Base-by-base conservation (phyloP, 2,113 vertebrate species). In the Ginglymostoma cirratum region DNA sequence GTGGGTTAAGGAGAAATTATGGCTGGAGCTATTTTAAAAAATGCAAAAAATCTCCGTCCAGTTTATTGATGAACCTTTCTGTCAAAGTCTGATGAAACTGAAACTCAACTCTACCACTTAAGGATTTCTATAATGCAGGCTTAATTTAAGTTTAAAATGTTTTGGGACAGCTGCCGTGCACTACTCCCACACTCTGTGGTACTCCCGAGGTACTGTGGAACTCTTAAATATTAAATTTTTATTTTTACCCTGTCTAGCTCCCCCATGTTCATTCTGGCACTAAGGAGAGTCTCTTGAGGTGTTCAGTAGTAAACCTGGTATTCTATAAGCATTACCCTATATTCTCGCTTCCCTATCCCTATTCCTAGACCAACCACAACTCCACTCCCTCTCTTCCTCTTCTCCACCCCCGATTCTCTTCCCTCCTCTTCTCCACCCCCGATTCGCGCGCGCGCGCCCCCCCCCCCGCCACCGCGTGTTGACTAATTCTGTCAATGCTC, bases 311-410 rank as follows among this genome's bases (percentile, higher is more conserved):
- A 83, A 45, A 21, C 80, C 72, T 76, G 72, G 34, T 76, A 76
- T 76, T 76, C 95, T 96, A 97, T 96, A 96, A 96, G 96, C 90
- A 42, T 30, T 96, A 21, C 80, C 38, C 38, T 38, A 95, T 42
- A 72, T 67, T 96, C 86, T 96, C 94, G 94, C 96, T 52, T 96
- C 80, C 80, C 42, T 83, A 38, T 15, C 42, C 0, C 85, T 24
- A 48, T 42, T 67, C 86, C 69, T 90, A 67, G 24, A 34, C 96
- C 45, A 3, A n/a, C n/a, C n/a, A n/a, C n/a, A n/a, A 48, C 48
- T n/a, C 76, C 34, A 55, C 86, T 30, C n/a, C 76, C n/a, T n/a
- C n/a, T n/a, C n/a, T n/a, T n/a, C n/a, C n/a, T n/a, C n/a, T n/a
- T n/a, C n/a, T n/a, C n/a, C n/a, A n/a, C n/a, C n/a, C n/a, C n/a